Base-by-base conservation (phyloP, 2,888 invertebrate genomes). In the Conchocele bisecta region DNA sequence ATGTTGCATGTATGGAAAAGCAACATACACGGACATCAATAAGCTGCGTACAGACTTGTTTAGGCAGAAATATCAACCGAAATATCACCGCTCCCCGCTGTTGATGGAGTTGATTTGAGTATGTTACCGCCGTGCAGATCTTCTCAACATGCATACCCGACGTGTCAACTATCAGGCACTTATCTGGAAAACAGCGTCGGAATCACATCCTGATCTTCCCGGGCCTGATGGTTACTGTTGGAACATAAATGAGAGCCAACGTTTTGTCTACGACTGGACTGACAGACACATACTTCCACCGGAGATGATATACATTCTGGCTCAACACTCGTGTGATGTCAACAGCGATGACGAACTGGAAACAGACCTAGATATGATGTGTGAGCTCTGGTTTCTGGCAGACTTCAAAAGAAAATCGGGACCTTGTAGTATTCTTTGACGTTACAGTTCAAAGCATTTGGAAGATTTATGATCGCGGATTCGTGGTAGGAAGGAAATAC, bases 151-250 rank as follows among this genome's bases (percentile, higher is more conserved):
- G 65, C 56, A 65, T 33, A 15, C 35, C 13, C 17, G 20, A 6
- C 11, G 56, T 28, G 56, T 35, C n/a, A 66, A 66, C 22, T 66
- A 66, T 35, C 66, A 66, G 31, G 26, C 50, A 13, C 42, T 46
- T 15, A 58, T 66, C 22, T 66, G 66, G 66, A 37, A 29, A 22
- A 17, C 31, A 22, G 48, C 66, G 26, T 17, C 28, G 13, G 46
- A 48, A 28, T 28, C 44, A 6, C 20, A 35, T 20, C 58, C 48
- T 28, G 29, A 39, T 26, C 20, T 66, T 7, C 58, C 58, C 29
- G 33, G 31, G 13, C 54, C 63, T 20, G 42, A 41, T 37, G 29
- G 54, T 6, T 35, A 63, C 42, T 51, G 63, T 31, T 51, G 39
- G 51, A 53, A 31, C 24, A 2, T 53, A n/a, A 37, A 53, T 53